Evolutionary conservation across 2,888 invertebrate species (phyloP).

Genomic region (Phortica okadai): DNA sequence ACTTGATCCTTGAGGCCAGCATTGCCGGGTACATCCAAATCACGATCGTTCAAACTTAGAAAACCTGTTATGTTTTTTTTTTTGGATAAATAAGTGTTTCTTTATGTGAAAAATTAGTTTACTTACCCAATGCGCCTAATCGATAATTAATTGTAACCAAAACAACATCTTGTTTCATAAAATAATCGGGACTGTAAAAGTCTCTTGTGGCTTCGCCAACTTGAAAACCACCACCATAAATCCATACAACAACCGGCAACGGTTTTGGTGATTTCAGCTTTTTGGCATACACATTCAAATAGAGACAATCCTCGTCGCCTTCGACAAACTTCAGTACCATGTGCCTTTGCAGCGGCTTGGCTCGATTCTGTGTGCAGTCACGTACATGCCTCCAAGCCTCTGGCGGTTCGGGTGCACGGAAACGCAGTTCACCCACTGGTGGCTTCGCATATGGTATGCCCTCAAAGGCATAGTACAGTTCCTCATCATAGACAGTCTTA

Average conservation of each 20-base stretch:
- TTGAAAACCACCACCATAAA: slow-evolving; percentile 78
- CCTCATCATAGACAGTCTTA: slow-evolving; percentile 61
- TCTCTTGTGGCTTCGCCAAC: slow-evolving; percentile 75
- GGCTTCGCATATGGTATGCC: slow-evolving; percentile 75
- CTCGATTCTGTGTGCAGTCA: slow-evolving; percentile 73
- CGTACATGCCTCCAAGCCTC: slow-evolving; percentile 75
- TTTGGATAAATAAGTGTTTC: not conserved
- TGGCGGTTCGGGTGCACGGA: slow-evolving; percentile 75
- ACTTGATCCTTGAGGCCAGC: slow-evolving; percentile 78
- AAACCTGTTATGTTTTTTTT: slow-evolving; percentile 73
- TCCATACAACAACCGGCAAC: slow-evolving; percentile 77
- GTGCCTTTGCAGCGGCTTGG: slow-evolving; percentile 71
- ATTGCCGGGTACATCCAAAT: slow-evolving; percentile 78
- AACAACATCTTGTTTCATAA: slow-evolving; percentile 76
- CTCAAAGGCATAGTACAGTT: slow-evolving; percentile 70
- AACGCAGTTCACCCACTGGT: slow-evolving; percentile 71
- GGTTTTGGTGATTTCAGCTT: slow-evolving; percentile 56
- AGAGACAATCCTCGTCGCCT: slow-evolving; percentile 79
- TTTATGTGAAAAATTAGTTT: not conserved
- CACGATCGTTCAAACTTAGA: slow-evolving; percentile 76
- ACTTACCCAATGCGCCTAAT: slow-evolving; percentile 76
- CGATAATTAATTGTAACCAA: slow-evolving; percentile 77
- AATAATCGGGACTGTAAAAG: slow-evolving; percentile 76
- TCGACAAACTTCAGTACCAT: slow-evolving; percentile 60
- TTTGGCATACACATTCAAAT: slow-evolving; percentile 76